phyloP scores from a whole-genome alignment of 2,888 invertebrate species.

The Cerastis rubricosa region DNA sequence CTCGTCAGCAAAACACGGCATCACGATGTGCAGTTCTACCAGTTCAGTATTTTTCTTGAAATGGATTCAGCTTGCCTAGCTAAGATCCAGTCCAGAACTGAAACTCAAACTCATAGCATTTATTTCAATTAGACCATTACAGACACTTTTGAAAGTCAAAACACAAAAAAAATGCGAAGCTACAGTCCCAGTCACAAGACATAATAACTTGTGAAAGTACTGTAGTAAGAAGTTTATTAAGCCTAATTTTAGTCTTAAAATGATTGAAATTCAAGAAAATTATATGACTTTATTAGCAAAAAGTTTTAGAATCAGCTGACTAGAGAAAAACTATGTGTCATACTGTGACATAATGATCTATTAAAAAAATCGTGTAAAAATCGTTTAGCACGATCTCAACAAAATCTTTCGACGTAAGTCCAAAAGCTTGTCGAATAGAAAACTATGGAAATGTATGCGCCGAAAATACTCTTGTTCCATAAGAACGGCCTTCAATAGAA shows the following conservation, averaged over 20 bases:
- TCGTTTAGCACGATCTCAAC: not conserved
- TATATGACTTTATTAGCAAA: too few species aligned
- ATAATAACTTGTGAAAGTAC: too few species aligned
- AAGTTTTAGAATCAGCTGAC: not conserved
- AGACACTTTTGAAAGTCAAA: too few species aligned
- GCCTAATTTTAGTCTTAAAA: not conserved
- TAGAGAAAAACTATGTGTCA: not conserved
- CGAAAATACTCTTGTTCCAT: conserved; percentile 60
- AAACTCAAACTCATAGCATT: too few species aligned
- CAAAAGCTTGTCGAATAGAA: conserved; percentile 15
- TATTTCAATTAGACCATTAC: too few species aligned
- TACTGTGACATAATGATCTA: not conserved
- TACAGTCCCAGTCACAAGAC: too few species aligned
- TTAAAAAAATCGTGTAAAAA: not conserved
- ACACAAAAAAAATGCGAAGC: too few species aligned
- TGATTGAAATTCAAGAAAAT: conserved; percentile 2
- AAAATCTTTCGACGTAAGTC: not conserved
- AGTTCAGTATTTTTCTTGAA: not conserved
- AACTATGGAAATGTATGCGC: conserved; percentile 32
- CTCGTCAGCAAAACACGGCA: not conserved
- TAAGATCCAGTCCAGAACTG: not conserved
- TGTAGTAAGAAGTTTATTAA: too few species aligned
- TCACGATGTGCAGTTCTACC: not conserved
- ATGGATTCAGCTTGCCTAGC: not conserved
- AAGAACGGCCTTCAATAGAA: conserved; percentile 64